Conservation (phyloP, 1,140 invertebrate genomes). For the Branchinecta lynchi region DNA sequence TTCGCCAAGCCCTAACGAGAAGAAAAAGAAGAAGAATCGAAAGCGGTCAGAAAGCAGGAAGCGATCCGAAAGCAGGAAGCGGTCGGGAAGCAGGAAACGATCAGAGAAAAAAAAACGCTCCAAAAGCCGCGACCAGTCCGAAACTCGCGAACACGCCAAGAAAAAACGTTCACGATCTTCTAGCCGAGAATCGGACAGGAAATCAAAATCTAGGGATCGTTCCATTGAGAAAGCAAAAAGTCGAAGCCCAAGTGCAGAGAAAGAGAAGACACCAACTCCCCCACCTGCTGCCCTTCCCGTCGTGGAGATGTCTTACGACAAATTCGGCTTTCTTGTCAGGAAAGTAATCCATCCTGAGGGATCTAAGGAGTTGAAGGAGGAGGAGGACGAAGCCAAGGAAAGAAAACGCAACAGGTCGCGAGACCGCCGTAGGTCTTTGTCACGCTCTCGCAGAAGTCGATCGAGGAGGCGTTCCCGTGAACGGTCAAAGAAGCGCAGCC, state of each 20-base stretch:
- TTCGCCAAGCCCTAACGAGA: too few relatives aligned
- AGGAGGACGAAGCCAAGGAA: not conserved
- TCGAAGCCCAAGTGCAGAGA: not conserved
- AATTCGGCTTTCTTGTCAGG: conserved; percentile 6
- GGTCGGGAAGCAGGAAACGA: too few relatives aligned
- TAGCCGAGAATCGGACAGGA: not conserved
- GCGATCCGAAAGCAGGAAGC: too few relatives aligned
- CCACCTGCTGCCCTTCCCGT: not conserved
- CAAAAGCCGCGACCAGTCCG: too few relatives aligned
- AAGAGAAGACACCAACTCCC: not conserved
- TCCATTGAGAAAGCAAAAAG: not conserved
- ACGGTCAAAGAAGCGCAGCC: not conserved
- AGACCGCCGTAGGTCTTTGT: not conserved
- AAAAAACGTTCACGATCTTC: not conserved
- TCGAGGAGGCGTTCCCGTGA: not conserved
- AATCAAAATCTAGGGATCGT: not conserved
- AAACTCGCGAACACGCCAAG: not conserved
- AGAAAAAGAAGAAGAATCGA: too few relatives aligned
- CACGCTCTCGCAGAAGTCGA: not conserved
- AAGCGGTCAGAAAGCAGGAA: too few relatives aligned
- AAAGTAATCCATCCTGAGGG: not conserved
- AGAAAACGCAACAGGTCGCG: not conserved
- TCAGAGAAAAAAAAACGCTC: too few relatives aligned
- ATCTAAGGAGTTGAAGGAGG: not conserved
- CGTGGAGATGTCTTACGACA: not conserved